Percentiles rank a stretch among this genome's conserved stretches.
Conservation (phyloP, 1,140 invertebrate species). For the Diachasma alloeum region DNA sequence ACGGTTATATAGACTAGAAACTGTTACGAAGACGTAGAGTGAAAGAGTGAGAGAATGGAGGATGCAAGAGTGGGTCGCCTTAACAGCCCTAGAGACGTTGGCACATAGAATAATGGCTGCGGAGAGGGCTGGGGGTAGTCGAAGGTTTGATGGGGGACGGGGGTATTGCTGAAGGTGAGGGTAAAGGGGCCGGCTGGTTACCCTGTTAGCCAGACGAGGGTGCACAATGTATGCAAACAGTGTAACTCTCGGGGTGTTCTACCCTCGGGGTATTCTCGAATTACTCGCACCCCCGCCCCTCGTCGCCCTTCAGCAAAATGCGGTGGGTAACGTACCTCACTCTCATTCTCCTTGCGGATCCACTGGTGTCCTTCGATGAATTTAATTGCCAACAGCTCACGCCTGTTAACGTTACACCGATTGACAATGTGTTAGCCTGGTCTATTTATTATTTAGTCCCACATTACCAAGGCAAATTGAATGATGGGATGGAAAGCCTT, state of each 20-base stretch:
- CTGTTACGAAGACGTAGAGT: conserved; percentile 22
- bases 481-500: neutral
- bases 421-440: neutral
- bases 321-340: conserved; percentile 11
- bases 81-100: conserved; percentile 54
- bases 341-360: neutral
- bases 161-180: neutral
- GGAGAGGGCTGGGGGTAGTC: neutral
- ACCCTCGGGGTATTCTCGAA: conserved; percentile 48
- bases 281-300: conserved; percentile 40
- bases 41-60: conserved; percentile 28
- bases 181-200: conserved; percentile 25
- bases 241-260: conserved; percentile 40
- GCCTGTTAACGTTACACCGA: neutral
- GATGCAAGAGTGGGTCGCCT: conserved; percentile 42
- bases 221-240: conserved; percentile 55
- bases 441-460: conserved; percentile 1
- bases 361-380: conserved; percentile 2
- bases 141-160: neutral
- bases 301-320: neutral
- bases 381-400: conserved; percentile 10
- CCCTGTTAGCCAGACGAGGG: conserved; percentile 45
- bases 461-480: neutral
- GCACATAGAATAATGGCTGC: conserved; percentile 52
- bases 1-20: conserved; percentile 30